A percentile compares a stretch with the other conserved stretches of the same genome.
Conservation (phyloP, 2,888 invertebrate genomes). For the Corbicula japonica region DNA sequence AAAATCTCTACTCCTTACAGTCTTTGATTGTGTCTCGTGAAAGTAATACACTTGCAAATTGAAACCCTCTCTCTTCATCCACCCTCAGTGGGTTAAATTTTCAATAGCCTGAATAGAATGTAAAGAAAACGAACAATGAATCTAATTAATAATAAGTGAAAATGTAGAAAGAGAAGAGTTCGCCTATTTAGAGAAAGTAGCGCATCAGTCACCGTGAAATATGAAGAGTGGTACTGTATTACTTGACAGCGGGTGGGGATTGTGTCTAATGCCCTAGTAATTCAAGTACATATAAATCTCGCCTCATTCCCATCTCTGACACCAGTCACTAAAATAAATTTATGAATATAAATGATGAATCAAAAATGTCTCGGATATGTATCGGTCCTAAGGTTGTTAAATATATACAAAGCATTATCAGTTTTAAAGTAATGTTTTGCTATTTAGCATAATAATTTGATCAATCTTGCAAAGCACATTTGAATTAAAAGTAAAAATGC, state of each 20-base stretch:
- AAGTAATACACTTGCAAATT: slow-evolving; percentile 7
- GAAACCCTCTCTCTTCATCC: slow-evolving; percentile 6
- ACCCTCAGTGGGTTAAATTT: slow-evolving; percentile 5
- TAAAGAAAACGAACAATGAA: slow-evolving; percentile 19
- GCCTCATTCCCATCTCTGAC: slow-evolving; percentile 32
- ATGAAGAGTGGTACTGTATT: slow-evolving; percentile 39
- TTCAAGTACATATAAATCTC: slow-evolving; percentile 42
- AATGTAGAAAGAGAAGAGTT: slow-evolving; percentile 13
- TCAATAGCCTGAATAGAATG: slow-evolving; percentile 10
- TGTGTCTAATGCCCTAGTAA: slow-evolving; percentile 49
- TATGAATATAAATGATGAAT: slow-evolving; percentile 51
- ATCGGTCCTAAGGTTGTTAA: no score
- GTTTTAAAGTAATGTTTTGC: no score
- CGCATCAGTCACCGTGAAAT: slow-evolving; percentile 38
- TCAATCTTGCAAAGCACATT: no score
- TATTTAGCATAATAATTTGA: no score
- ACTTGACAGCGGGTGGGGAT: slow-evolving; percentile 45
- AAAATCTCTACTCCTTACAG: no score
- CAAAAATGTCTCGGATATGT: background rate
- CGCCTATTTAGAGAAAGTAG: background rate
- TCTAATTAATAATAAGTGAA: slow-evolving; percentile 33
- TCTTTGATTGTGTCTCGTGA: no score
- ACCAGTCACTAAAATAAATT: slow-evolving; percentile 40
- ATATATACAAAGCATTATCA: no score
- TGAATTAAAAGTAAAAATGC: no score